These are phyloP conservation scores for Pterocles orientalis DNA, from an alignment of 2,113 vertebrate genomes.

Conservation along the genomic window DNA sequence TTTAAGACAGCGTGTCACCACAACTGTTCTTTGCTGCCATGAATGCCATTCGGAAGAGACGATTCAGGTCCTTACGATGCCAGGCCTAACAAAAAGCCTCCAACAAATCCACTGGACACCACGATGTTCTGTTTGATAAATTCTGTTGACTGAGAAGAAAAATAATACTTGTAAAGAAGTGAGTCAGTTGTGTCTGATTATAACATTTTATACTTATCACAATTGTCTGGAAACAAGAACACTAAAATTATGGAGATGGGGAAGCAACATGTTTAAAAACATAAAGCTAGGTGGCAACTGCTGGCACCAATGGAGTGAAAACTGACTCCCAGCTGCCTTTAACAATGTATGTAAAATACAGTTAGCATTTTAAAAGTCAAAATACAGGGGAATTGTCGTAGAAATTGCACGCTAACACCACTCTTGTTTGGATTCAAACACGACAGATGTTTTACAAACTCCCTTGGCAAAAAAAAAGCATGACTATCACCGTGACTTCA, in stretches of 20 bases:
- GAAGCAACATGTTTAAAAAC: not conserved
- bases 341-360: not conserved
- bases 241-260: not conserved
- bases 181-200: not conserved
- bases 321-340: not conserved
- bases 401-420: not conserved
- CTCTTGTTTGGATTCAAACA: not conserved
- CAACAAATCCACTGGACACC: constrained; percentile 93
- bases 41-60: not conserved
- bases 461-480: not conserved
- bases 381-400: not conserved
- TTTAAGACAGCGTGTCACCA: not conserved
- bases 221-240: not conserved
- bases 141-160: constrained; percentile 86
- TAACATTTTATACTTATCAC: not conserved
- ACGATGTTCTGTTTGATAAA: constrained; percentile 98
- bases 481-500: not conserved
- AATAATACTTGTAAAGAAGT: not conserved
- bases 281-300: not conserved
- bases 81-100: constrained; percentile 95
- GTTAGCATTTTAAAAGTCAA: not conserved
- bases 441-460: not conserved
- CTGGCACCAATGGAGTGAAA: not conserved
- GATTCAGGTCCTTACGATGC: constrained; percentile 82
- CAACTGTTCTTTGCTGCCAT: not conserved